Percentiles rank a stretch among this genome's conserved stretches.
Conservation (phyloP, 1,140 invertebrate species). For the Globodera ellingtonae region DNA sequence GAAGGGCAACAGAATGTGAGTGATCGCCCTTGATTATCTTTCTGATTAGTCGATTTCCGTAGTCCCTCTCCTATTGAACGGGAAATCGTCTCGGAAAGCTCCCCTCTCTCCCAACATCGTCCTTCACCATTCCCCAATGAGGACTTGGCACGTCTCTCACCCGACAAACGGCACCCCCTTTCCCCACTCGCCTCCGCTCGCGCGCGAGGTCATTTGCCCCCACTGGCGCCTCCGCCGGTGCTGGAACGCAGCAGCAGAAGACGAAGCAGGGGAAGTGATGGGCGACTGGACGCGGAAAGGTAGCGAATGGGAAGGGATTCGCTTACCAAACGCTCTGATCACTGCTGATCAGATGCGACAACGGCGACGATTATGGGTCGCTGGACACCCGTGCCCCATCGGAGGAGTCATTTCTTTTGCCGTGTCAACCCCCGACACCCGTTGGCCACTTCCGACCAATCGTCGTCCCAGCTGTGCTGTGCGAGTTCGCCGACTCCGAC, state of each 20-base stretch:
- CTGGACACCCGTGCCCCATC: not conserved
- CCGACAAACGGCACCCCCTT: constrained; percentile 6
- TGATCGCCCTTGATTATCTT: not conserved
- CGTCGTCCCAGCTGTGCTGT: not conserved
- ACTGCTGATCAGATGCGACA: not conserved
- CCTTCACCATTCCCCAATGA: not conserved
- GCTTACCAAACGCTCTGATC: not conserved
- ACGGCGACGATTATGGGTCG: not conserved
- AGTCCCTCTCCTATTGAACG: not conserved
- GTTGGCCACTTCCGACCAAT: constrained; percentile 24
- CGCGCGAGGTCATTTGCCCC: constrained; percentile 10
- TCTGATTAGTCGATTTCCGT: not conserved
- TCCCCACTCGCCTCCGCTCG: not conserved
- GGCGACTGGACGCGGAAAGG: not conserved
- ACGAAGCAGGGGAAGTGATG: not conserved
- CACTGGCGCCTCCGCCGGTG: not conserved
- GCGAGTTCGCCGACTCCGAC: constrained; percentile 27
- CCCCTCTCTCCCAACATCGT: constrained; percentile 1
- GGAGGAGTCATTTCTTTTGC: not conserved
- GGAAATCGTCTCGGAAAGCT: constrained; percentile 20
- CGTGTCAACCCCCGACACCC: constrained; percentile 10
- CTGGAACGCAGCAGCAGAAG: not conserved
- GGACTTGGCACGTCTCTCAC: not conserved
- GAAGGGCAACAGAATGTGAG: not conserved
- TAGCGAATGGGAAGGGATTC: not conserved